These are phyloP conservation scores for Tretioscincus oriximinensis DNA, from an alignment of 2,113 vertebrate species.

Conservation along the genomic window DNA sequence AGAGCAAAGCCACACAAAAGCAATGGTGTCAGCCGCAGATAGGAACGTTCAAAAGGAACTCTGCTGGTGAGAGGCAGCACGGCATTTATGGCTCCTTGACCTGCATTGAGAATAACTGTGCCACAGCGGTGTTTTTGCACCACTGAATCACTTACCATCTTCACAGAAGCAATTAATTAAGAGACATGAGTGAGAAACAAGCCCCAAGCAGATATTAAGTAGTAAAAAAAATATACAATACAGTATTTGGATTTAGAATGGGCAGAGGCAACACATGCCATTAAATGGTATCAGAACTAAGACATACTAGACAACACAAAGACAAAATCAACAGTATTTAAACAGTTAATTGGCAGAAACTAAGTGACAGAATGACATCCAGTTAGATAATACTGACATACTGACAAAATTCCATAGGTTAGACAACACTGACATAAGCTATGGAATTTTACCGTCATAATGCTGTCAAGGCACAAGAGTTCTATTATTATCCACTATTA, in stretches of 20 bases:
- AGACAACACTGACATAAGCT: too few relatives aligned
- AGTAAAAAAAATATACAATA: background rate
- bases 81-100: background rate
- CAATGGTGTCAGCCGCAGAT: constrained; percentile 20
- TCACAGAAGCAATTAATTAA: background rate
- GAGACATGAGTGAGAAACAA: background rate
- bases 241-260: background rate
- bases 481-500: too few relatives aligned
- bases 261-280: background rate
- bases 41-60: background rate
- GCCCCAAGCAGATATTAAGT: background rate
- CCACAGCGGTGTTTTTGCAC: background rate
- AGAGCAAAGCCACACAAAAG: constrained; percentile 19
- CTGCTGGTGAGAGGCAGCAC: background rate
- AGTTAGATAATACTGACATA: too few relatives aligned
- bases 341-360: too few relatives aligned
- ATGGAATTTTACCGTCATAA: too few relatives aligned
- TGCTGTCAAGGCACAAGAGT: too few relatives aligned
- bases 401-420: too few relatives aligned
- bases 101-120: background rate
- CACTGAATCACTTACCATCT: background rate
- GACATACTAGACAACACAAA: too few relatives aligned
- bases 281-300: too few relatives aligned
- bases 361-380: too few relatives aligned
- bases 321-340: too few relatives aligned